These are phyloP conservation scores for Cryptocheilus praepositus DNA, from an alignment of 2,888 invertebrate species.

Conservation along the genomic window DNA sequence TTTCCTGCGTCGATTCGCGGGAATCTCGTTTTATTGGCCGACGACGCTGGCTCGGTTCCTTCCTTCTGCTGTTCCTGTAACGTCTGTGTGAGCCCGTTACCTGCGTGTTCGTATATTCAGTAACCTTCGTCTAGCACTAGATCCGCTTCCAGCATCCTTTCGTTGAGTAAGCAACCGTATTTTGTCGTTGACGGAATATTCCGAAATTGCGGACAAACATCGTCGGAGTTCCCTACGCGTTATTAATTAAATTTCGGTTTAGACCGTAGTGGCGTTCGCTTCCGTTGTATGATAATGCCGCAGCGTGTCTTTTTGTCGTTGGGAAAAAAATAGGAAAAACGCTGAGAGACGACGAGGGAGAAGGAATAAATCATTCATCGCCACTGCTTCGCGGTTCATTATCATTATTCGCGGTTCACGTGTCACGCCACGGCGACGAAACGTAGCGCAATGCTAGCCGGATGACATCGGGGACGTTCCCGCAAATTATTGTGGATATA, in stretches of 20 bases:
- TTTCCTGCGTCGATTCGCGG: slow-evolving; percentile 58
- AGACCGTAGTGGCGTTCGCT: too few relatives aligned
- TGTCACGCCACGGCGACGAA: slow-evolving; percentile 40
- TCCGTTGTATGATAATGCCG: too few relatives aligned
- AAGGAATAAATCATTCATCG: slow-evolving; percentile 49
- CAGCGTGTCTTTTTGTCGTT: too few relatives aligned
- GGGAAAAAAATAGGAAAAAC: not conserved
- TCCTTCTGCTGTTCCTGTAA: slow-evolving; percentile 22
- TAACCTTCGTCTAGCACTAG: too few relatives aligned
- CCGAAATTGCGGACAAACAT: too few relatives aligned
- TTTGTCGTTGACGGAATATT: too few relatives aligned
- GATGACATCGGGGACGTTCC: slow-evolving; percentile 43
- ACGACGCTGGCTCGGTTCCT: slow-evolving; percentile 31
- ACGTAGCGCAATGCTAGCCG: slow-evolving; percentile 23
- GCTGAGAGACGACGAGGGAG: not conserved
- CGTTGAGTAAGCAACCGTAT: too few relatives aligned
- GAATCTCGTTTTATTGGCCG: slow-evolving; percentile 53
- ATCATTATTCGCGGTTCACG: slow-evolving; percentile 57
- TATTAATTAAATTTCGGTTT: too few relatives aligned
- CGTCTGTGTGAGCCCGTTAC: too few relatives aligned
- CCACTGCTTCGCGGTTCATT: slow-evolving; percentile 53
- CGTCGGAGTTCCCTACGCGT: too few relatives aligned
- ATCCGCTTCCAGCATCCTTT: too few relatives aligned
- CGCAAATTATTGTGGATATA: slow-evolving; percentile 63
- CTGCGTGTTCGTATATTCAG: too few relatives aligned